These are phyloP conservation scores for Pampus argenteus DNA, from an alignment of 2,797 vertebrate genomes.

Conservation along the genomic window DNA sequence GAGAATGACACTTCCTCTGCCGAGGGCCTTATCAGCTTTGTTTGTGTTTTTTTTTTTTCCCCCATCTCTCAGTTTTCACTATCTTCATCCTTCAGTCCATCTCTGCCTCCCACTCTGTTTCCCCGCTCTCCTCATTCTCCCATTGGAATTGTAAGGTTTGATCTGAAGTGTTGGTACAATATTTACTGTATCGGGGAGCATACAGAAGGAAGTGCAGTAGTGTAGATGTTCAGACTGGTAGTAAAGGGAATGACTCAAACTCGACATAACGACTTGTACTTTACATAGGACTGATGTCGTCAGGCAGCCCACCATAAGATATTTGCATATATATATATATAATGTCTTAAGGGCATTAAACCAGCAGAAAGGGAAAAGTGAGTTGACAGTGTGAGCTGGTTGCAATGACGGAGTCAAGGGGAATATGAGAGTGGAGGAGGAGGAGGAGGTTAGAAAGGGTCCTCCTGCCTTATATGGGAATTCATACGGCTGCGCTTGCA, in stretches of 20 bases:
- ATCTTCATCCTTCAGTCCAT: slow-evolving; percentile 70
- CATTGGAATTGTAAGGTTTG: slow-evolving; percentile 47
- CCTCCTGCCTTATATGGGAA: slow-evolving; percentile 85
- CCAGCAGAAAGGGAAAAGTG: slow-evolving; percentile 53
- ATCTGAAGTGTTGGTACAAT: slow-evolving; percentile 50
- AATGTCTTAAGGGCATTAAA: slow-evolving; percentile 43
- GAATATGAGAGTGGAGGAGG: slow-evolving; percentile 55
- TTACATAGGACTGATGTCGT: slow-evolving; percentile 29
- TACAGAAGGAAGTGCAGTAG: slow-evolving; percentile 20
- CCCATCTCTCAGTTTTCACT: slow-evolving; percentile 49
- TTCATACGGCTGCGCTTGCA: slow-evolving; percentile 73
- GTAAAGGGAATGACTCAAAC: slow-evolving; percentile 19
- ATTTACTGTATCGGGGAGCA: slow-evolving; percentile 22
- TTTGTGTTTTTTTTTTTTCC: slow-evolving; percentile 72
- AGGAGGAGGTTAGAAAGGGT: slow-evolving; percentile 70
- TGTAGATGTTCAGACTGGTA: slow-evolving; percentile 40
- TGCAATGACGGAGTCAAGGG: slow-evolving; percentile 63
- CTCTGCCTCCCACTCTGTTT: slow-evolving; percentile 61
- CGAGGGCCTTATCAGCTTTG: slow-evolving; percentile 80
- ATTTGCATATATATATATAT: slow-evolving; percentile 28
- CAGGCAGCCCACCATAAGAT: slow-evolving; percentile 9
- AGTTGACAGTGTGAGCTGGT: slow-evolving; percentile 55
- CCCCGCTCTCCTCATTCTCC: slow-evolving; percentile 52
- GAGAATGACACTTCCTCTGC: slow-evolving; percentile 82
- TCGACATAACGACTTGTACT: slow-evolving; percentile 2